These are phyloP conservation scores for Willowsia nigromaculata DNA, from an alignment of 2,888 invertebrate genomes.

Conservation along the genomic window DNA sequence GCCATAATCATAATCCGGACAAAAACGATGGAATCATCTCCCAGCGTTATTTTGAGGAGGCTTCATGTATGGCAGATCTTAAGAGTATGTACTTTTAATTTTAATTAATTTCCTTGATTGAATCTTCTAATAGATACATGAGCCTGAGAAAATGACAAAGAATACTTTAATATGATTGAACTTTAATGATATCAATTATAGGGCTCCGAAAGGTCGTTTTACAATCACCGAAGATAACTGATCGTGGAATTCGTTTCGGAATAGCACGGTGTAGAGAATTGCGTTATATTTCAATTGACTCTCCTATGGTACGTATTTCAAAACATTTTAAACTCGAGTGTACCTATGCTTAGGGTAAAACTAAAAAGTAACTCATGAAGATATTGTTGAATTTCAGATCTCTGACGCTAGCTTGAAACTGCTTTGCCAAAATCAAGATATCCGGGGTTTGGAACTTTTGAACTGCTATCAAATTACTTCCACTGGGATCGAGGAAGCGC, in stretches of 20 bases:
- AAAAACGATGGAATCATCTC: no score
- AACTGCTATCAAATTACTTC: conserved; percentile 49
- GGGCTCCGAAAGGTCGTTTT: conserved; percentile 56
- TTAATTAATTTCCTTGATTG: not conserved
- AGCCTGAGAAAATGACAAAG: no score
- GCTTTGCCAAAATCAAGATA: conserved; percentile 22
- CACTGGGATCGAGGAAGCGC: not conserved
- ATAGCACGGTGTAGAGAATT: conserved; percentile 47
- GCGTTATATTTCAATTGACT: conserved; percentile 34
- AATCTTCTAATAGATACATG: no score
- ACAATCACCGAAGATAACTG: conserved; percentile 63
- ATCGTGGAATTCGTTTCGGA: conserved; percentile 35
- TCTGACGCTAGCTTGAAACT: conserved; percentile 42
- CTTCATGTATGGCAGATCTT: conserved; percentile 25
- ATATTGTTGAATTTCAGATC: conserved; percentile 37
- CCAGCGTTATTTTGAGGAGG: no score
- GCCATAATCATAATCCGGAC: not conserved
- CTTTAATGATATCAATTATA: not conserved
- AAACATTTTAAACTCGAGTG: not conserved
- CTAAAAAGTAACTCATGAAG: not conserved
- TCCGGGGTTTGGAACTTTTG: conserved; percentile 19
- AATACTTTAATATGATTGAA: no score
- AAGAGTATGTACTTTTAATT: conserved; percentile 48
- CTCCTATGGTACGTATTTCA: conserved; percentile 61
- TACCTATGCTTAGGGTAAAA: not conserved